phyloP scores from a whole-genome alignment of 2,797 vertebrate species.

The Tragopan temminckii region DNA sequence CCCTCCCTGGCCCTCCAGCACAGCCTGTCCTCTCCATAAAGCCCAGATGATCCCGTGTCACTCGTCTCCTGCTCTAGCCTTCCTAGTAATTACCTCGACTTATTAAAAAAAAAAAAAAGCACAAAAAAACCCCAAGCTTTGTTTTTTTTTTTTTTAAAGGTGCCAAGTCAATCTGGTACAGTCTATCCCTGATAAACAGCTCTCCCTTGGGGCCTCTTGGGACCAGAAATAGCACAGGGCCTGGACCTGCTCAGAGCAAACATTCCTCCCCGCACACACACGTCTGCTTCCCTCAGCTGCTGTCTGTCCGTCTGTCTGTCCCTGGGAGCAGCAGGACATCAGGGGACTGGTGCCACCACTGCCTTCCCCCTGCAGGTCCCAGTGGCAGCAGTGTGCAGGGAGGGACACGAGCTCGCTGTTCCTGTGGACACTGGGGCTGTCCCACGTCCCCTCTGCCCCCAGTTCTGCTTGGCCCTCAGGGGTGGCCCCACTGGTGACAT shows the following conservation, averaged over 20 bases:
- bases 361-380: neutral
- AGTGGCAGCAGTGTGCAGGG: fast-evolving
- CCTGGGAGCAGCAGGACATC: fast-evolving
- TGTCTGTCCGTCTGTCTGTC: fast-evolving
- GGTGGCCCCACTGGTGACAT: neutral
- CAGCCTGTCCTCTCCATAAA: fast-evolving
- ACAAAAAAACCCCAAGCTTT: neutral
- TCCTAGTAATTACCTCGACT: neutral
- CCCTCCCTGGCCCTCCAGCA: neutral
- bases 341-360: fast-evolving
- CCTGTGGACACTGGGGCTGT: neutral
- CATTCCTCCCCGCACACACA: slow-evolving; percentile 37
- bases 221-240: slow-evolving; percentile 42
- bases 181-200: slow-evolving; percentile 65
- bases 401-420: fast-evolving
- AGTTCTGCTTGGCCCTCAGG: neutral
- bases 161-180: slow-evolving; percentile 65
- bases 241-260: slow-evolving; percentile 29
- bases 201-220: slow-evolving; percentile 26
- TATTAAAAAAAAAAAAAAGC: neutral
- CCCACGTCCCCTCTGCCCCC: neutral
- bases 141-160: neutral
- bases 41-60: neutral
- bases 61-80: neutral
- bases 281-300: neutral